Conservation (phyloP, 2,797 vertebrate genomes). For the Mormyrus proboscirostris region DNA sequence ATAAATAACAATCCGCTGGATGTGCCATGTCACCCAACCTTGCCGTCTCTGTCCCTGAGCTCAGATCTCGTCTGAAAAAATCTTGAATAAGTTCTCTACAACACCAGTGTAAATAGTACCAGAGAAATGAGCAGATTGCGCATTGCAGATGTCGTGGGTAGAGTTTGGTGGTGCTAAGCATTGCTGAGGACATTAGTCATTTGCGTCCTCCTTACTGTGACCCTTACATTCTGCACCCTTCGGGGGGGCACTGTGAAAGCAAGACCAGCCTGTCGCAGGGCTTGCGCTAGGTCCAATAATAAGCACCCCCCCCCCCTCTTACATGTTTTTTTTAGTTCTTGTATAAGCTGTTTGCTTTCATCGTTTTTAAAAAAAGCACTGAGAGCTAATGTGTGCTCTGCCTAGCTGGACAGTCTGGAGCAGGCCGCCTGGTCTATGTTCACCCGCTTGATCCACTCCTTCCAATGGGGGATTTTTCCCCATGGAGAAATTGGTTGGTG, state of each 20-base stretch:
- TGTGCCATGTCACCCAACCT: background rate
- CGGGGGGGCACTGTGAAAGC: background rate
- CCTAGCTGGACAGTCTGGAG: background rate
- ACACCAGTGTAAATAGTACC: background rate
- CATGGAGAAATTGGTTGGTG: background rate
- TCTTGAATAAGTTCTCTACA: background rate
- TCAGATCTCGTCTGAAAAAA: background rate
- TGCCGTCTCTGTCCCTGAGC: background rate
- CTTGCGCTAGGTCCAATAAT: background rate
- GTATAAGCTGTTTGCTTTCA: background rate
- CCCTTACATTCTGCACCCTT: background rate
- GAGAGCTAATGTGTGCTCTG: background rate
- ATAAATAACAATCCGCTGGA: constrained; percentile 44
- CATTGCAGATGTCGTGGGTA: background rate
- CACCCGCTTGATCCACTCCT: background rate
- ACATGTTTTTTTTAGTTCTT: background rate
- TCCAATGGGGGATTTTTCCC: background rate
- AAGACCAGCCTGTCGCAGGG: background rate
- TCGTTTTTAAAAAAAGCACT: background rate
- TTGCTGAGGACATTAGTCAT: background rate
- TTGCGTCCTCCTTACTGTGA: background rate
- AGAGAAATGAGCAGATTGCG: background rate
- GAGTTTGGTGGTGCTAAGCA: background rate
- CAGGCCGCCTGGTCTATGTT: background rate
- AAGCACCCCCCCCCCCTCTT: background rate